Conservation (phyloP, 2,888 invertebrate genomes). For the Sericinus montela region DNA sequence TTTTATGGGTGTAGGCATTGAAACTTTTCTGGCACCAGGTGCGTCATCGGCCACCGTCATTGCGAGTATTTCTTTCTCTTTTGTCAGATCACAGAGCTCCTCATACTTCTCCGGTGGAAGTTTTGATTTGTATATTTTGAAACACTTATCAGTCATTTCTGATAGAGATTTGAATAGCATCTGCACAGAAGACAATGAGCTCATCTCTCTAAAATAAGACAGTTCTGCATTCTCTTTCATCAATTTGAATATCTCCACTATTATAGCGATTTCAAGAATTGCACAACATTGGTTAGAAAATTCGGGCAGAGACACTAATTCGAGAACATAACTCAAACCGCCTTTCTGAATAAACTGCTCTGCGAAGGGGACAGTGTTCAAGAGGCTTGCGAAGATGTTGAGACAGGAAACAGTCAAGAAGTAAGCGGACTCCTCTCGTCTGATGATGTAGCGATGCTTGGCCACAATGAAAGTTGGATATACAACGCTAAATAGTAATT, state of each 20-base stretch:
- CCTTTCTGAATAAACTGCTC: constrained; percentile 79
- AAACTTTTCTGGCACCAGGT: constrained; percentile 23
- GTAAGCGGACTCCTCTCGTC: constrained; percentile 68
- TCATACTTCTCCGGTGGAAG: constrained; percentile 47
- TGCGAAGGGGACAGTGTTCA: constrained; percentile 76
- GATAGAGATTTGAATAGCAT: constrained; percentile 64
- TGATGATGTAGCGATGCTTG: constrained; percentile 68
- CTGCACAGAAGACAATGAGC: constrained; percentile 58
- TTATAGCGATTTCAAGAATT: constrained; percentile 80
- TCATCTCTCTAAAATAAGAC: constrained; percentile 52
- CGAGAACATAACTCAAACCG: constrained; percentile 77
- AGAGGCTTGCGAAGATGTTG: constrained; percentile 78
- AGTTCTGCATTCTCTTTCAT: constrained; percentile 51
- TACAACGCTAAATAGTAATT: constrained; percentile 79
- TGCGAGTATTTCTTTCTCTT: constrained; percentile 42
- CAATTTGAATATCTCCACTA: constrained; percentile 78
- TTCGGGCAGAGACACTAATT: constrained; percentile 70
- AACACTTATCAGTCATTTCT: constrained; percentile 57
- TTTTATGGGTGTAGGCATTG: constrained; percentile 31
- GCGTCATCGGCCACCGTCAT: constrained; percentile 21
- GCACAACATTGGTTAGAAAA: constrained; percentile 81
- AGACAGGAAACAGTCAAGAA: constrained; percentile 80
- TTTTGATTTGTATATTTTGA: constrained; percentile 51
- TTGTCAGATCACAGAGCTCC: constrained; percentile 48
- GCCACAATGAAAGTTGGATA: constrained; percentile 80